Percentiles rank a stretch among this genome's conserved stretches.
Evolutionary conservation across 1,140 invertebrate genomes (phyloP).

Genomic region (Sycophila sp.): DNA sequence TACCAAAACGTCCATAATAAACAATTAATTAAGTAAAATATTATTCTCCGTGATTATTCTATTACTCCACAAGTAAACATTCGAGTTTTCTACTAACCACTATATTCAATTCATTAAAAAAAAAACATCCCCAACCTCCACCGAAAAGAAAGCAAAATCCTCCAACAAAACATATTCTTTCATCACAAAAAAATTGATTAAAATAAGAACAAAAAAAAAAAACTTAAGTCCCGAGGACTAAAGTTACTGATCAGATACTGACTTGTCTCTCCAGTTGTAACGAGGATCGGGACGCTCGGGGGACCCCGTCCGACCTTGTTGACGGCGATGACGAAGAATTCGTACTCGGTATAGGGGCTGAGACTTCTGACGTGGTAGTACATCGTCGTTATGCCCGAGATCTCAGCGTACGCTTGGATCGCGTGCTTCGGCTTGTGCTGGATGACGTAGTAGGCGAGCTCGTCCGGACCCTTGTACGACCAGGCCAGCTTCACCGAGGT

Average conservation of each 20-base stretch:
- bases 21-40: no score
- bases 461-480: slow-evolving; percentile 86
- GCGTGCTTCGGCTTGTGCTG: slow-evolving; percentile 94
- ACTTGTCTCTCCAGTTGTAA: slow-evolving; percentile 97
- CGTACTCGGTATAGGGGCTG: slow-evolving; percentile 95
- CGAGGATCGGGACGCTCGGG: slow-evolving; percentile 83
- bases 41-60: no score
- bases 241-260: slow-evolving; percentile 64
- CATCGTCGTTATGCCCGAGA: slow-evolving; percentile 91
- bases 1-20: no score
- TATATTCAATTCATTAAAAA: no score
- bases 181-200: no score
- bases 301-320: slow-evolving; percentile 92
- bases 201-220: no score
- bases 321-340: slow-evolving; percentile 94
- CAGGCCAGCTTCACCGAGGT: slow-evolving; percentile 91
- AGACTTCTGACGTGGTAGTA: slow-evolving; percentile 90
- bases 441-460: slow-evolving; percentile 93
- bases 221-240: no score
- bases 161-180: no score
- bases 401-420: slow-evolving; percentile 82
- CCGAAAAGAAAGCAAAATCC: no score
- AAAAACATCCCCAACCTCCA: no score
- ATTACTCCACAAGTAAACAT: no score
- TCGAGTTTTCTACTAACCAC: no score